A percentile compares a stretch with the other conserved stretches of the same genome.
phyloP scores from a whole-genome alignment of 1,140 invertebrate species.

The Drosophila tsacasi region DNA sequence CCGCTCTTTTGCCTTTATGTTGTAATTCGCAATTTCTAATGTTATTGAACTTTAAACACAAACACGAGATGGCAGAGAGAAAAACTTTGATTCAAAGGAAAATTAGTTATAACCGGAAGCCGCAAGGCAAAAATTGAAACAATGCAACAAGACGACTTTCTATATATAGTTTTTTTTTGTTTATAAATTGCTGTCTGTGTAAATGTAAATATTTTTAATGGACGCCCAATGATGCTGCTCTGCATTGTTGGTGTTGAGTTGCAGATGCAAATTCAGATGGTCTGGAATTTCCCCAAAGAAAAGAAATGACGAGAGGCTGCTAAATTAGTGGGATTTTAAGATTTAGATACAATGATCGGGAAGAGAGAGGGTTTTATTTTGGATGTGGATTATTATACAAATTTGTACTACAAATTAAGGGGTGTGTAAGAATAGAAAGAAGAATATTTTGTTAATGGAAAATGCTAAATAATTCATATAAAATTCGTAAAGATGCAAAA shows the following conservation, averaged over 20 bases:
- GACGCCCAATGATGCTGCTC: slow-evolving; percentile 43
- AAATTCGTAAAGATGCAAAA: too few relatives aligned
- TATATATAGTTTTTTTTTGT: slow-evolving; percentile 27
- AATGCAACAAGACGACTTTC: slow-evolving; percentile 73
- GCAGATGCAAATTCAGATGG: slow-evolving; percentile 46
- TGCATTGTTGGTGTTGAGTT: slow-evolving; percentile 39
- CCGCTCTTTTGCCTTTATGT: slow-evolving; percentile 45
- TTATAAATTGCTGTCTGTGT: neutral
- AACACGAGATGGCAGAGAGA: slow-evolving; percentile 19
- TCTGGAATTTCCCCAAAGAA: slow-evolving; percentile 35
- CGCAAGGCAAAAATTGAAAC: slow-evolving; percentile 64
- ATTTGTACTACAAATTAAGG: too few relatives aligned
- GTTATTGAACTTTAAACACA: slow-evolving; percentile 81
- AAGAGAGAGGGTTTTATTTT: neutral
- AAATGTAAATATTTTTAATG: slow-evolving; percentile 50
- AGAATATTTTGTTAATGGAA: too few relatives aligned
- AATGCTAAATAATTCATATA: too few relatives aligned
- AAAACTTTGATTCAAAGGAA: slow-evolving; percentile 70
- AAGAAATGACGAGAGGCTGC: slow-evolving; percentile 8
- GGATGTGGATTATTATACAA: too few relatives aligned
- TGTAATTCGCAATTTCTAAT: slow-evolving; percentile 82
- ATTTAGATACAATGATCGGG: neutral
- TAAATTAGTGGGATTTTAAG: slow-evolving; percentile 1
- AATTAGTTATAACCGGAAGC: slow-evolving; percentile 78
- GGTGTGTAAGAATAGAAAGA: too few relatives aligned